Percentiles rank a stretch among this genome's conserved stretches.
Evolutionary conservation across 1,140 invertebrate genomes (phyloP).

Genomic region (Drosophila sp.): DNA sequence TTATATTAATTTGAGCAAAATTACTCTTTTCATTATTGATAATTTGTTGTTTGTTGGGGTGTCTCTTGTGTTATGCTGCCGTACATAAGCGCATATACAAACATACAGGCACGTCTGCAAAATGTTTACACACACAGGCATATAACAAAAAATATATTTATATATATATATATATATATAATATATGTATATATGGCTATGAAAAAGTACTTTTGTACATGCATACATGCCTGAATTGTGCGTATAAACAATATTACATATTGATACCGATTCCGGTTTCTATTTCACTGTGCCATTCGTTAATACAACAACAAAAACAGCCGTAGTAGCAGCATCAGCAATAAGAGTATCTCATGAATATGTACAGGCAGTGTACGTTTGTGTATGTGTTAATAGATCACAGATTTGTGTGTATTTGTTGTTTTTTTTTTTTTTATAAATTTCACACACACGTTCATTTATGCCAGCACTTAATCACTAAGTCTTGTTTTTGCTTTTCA

Average conservation of each 20-base stretch:
- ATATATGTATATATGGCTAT: constrained; percentile 1
- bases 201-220: constrained; percentile 21
- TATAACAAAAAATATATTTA: no score
- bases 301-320: constrained; percentile 18
- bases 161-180: not conserved
- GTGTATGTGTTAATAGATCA: constrained; percentile 28
- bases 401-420: constrained; percentile 34
- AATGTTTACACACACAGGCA: not conserved
- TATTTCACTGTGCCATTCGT: constrained; percentile 56
- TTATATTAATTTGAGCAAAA: constrained; percentile 36
- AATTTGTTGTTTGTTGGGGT: constrained; percentile 25
- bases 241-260: constrained; percentile 44
- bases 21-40: constrained; percentile 32
- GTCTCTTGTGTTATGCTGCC: constrained; percentile 8
- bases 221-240: constrained; percentile 19
- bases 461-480: constrained; percentile 54
- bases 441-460: constrained; percentile 59
- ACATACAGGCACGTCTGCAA: constrained; percentile 1
- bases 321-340: not conserved
- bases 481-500: constrained; percentile 28
- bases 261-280: constrained; percentile 49
- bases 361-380: constrained; percentile 1
- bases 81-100: constrained; percentile 1
- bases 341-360: constrained; percentile 20
- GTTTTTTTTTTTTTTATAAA: constrained; percentile 43